Base-by-base conservation (phyloP, 2,888 invertebrate species). In the Sisyra terminalis region DNA sequence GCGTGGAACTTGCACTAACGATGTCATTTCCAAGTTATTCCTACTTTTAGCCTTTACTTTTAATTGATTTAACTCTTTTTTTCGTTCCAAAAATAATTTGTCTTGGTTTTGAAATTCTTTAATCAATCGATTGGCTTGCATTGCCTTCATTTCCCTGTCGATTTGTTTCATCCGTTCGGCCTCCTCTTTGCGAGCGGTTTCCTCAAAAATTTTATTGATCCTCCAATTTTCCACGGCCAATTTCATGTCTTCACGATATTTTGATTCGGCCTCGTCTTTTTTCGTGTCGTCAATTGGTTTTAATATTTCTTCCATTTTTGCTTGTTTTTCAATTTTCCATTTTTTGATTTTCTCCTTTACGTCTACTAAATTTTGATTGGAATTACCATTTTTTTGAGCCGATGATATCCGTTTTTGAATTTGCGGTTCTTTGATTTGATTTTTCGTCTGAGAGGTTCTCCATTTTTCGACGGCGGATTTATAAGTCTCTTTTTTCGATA, bases 391-490 rank as follows among this genome's bases (percentile, higher is more conserved):
- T 15, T 38, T 17, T 38, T 6, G 2, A 13, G 29, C 14, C 9
- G 15, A 5, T n/a, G 14, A 11, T 40, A 29, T 18, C 13, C 8
- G 11, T 29, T 39, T 30, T 40, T 16, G 15, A 3, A 9, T 8
- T 11, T 17, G 10, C n/a, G n/a, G 16, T 38, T 38, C 18, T 18
- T 17, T 24, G 13, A 13, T 38, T 2, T 24, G 38, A 4, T 10
- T 14, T 15, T 9, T 10, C 16, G 17, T 49, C 48, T 56, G 62
- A 30, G 50, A 49, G 40, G 55, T 50, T 37, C 62, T 57, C 70
- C 70, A 70, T 40, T 59, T 55, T 43, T 55, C 54, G 6, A 70
- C 57, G 0, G 60, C 57, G 2, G 53, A 47, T 45, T 58, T 61
- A 47, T 66, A 66, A 45, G 62, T 62, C 6, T 57, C 55, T 18